Conservation (phyloP, 2,888 invertebrate species). For the Bellardia pandia region DNA sequence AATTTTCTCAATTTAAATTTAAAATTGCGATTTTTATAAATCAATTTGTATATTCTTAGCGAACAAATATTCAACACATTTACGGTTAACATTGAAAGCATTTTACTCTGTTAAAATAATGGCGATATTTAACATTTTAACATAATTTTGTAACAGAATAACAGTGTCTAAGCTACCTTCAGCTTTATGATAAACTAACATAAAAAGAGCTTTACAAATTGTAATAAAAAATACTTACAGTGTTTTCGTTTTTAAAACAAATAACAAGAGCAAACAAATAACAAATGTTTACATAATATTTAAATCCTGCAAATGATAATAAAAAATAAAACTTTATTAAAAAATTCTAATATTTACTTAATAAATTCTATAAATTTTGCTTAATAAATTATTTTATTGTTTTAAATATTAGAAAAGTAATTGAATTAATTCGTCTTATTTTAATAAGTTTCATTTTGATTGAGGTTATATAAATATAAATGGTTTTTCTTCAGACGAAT, state of each 20-base stretch:
- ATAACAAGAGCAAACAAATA: background rate
- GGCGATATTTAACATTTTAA: background rate
- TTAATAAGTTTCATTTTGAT: background rate
- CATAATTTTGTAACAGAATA: too few relatives aligned
- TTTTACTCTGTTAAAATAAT: background rate
- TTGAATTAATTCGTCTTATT: background rate
- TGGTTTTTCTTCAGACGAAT: background rate
- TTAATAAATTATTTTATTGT: too few relatives aligned
- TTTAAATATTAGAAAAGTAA: too few relatives aligned
- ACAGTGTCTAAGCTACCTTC: background rate
- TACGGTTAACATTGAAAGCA: slow-evolving; percentile 45
- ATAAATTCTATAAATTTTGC: too few relatives aligned
- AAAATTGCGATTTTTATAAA: too few relatives aligned
- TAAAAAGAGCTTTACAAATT: background rate
- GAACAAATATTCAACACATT: slow-evolving; percentile 25
- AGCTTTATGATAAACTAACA: slow-evolving; percentile 4
- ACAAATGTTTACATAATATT: slow-evolving; percentile 15
- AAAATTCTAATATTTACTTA: too few relatives aligned
- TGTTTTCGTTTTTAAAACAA: background rate
- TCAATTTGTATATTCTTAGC: too few relatives aligned
- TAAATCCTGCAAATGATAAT: background rate
- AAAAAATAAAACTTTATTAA: too few relatives aligned
- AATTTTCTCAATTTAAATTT: too few relatives aligned
- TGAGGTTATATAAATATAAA: background rate
- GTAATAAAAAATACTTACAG: background rate